Conservation (phyloP, 2,113 vertebrate species). For the Myiopsitta monachus region DNA sequence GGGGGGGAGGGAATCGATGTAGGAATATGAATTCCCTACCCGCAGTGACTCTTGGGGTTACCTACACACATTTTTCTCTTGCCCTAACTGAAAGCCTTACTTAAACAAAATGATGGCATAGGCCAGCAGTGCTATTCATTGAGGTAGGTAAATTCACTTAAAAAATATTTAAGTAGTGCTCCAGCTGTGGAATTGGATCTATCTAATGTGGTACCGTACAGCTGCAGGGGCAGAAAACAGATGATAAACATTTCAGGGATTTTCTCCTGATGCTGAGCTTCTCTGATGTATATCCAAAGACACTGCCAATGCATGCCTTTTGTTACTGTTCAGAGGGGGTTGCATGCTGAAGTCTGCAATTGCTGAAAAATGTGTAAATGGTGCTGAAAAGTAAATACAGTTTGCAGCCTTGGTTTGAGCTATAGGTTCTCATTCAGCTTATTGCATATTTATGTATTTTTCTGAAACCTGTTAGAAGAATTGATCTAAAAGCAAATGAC, state of each 20-base stretch:
- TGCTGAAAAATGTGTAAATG: neutral
- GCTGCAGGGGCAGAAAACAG: neutral
- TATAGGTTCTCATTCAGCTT: neutral
- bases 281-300: neutral
- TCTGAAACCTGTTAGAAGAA: neutral
- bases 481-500: neutral
- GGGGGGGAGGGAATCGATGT: neutral
- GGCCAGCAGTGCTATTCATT: neutral
- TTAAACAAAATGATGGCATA: neutral
- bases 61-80: neutral
- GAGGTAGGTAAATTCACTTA: neutral
- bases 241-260: neutral
- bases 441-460: neutral
- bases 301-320: neutral
- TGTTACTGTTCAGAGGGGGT: neutral
- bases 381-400: neutral
- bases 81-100: neutral
- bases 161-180: neutral
- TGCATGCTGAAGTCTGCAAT: neutral
- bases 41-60: neutral
- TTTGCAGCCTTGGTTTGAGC: neutral
- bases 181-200: neutral
- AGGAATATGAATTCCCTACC: neutral
- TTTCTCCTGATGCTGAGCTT: neutral
- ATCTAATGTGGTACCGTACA: neutral